Evolutionary conservation across 2,113 vertebrate species (phyloP), one percentile per base, ranked within the genome.

Genomic region (Eira barbara): DNA sequence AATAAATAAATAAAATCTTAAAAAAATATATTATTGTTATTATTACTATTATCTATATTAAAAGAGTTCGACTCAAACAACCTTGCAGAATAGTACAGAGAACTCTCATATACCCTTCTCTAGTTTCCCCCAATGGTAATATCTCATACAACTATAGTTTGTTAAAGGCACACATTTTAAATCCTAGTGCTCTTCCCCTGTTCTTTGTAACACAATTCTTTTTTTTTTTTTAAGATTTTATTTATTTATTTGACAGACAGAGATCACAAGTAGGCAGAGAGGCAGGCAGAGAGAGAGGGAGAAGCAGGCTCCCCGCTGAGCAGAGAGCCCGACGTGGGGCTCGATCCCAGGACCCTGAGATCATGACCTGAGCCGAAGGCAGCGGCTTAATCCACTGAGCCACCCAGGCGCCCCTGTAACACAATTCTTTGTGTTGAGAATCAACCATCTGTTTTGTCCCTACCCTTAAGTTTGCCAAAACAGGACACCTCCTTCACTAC

Each of bases 391-490:
- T n/a, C n/a, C n/a, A n/a, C n/a, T n/a, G n/a, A n/a, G n/a, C n/a
- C n/a, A n/a, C n/a, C n/a, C n/a, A n/a, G n/a, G n/a, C n/a, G n/a
- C n/a, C n/a, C n/a, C n/a, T 85, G 31, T 81, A 34, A 79, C 23
- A 55, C 36, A 61, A 45, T 83, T 94, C n/a, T 74, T 31, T 96
- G 67, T 57, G 45, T 76, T 85, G 31, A 94, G 42, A 36, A 36
- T 63, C 61, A 47, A 52, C 21, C 52, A 76, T 52, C 31, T 91
- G 73, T 65, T 95, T 93, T 87, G 36, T 76, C 36, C 12, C 18
- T 94, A 83, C 79, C n/a, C 95, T 61, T 80, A 65, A 69, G 69
- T 92, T 71, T 90, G 80, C 61, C 94, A 69, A 96, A 97, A 91
- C 49, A 96, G 49, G n/a, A 83, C 18, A 83, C 52, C 52, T 55